Conservation (phyloP, 2,888 invertebrate genomes). For the Chorisops tibialis region DNA sequence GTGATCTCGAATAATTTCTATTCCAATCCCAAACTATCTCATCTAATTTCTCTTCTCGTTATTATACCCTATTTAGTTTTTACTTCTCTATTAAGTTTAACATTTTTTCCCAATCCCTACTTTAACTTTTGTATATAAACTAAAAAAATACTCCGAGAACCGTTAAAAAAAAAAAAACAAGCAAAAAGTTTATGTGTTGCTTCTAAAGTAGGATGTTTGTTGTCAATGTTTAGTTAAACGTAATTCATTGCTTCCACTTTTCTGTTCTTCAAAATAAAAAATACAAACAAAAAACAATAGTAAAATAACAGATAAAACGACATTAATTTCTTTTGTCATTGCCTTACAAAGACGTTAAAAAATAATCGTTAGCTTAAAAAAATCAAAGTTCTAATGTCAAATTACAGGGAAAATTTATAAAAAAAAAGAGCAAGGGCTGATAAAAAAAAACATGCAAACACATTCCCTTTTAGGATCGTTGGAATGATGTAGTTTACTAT, state of each 20-base stretch:
- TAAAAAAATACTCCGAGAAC: not conserved
- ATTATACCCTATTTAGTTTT: not conserved
- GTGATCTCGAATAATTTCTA: no score
- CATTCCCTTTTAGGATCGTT: not conserved
- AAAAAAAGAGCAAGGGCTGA: not conserved
- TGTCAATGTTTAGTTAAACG: constrained; percentile 20
- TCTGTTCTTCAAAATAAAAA: not conserved
- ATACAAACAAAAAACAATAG: not conserved
- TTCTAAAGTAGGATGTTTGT: constrained; percentile 20
- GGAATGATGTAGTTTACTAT: not conserved
- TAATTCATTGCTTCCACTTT: constrained; percentile 19
- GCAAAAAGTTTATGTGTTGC: constrained; percentile 12
- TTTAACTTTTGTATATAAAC: not conserved
- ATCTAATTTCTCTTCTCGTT: not conserved
- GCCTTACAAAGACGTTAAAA: no score
- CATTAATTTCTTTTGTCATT: not conserved
- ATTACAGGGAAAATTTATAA: constrained; percentile 25
- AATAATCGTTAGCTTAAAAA: no score
- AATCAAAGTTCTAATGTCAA: constrained; percentile 35
- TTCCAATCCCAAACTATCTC: no score
- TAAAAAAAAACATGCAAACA: constrained; percentile 4
- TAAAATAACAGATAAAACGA: not conserved
- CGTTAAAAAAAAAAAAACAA: not conserved
- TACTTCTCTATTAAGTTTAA: not conserved
- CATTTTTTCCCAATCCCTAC: not conserved